Conservation (phyloP, 2,888 invertebrate genomes). For the Aproaerema taeniolella region DNA sequence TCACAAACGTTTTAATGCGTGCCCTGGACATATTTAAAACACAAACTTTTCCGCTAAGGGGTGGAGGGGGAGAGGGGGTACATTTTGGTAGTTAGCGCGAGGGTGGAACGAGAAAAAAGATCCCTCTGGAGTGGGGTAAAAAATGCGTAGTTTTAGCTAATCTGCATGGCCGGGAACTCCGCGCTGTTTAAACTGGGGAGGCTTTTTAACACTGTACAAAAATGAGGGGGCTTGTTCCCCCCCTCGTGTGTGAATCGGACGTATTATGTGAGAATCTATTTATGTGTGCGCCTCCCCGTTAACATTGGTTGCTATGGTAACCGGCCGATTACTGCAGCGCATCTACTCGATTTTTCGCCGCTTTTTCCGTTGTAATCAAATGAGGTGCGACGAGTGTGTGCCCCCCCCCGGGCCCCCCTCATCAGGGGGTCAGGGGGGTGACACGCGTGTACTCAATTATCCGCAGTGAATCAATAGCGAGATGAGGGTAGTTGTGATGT, state of each 20-base stretch:
- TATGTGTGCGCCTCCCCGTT: conserved; percentile 64
- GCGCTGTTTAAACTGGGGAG: conserved; percentile 50
- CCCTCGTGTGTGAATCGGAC: conserved; percentile 69
- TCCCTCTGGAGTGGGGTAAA: conserved; percentile 70
- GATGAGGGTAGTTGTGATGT: conserved; percentile 73
- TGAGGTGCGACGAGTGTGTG: conserved; percentile 66
- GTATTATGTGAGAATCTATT: conserved; percentile 75
- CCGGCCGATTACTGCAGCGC: conserved; percentile 71
- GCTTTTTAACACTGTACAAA: conserved; percentile 75
- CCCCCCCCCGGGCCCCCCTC: conserved; percentile 22
- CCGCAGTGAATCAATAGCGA: conserved; percentile 77
- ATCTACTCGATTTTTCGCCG: conserved; percentile 75
- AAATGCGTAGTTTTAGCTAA: conserved; percentile 83
- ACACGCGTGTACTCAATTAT: conserved; percentile 77
- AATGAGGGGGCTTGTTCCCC: conserved; percentile 59
- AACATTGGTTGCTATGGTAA: conserved; percentile 71
- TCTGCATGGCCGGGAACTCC: conserved; percentile 77
- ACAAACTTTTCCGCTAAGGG: conserved; percentile 61
- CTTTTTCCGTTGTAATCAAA: conserved; percentile 78
- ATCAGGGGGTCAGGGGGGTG: conserved; percentile 40
- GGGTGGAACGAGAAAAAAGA: conserved; percentile 52
- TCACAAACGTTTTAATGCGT: conserved; percentile 67
- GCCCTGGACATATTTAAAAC: conserved; percentile 77
- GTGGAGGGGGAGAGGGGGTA: conserved; percentile 41
- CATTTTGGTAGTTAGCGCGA: conserved; percentile 71